Conservation (phyloP, 2,888 invertebrate genomes). For the Oligia fasciuncula region DNA sequence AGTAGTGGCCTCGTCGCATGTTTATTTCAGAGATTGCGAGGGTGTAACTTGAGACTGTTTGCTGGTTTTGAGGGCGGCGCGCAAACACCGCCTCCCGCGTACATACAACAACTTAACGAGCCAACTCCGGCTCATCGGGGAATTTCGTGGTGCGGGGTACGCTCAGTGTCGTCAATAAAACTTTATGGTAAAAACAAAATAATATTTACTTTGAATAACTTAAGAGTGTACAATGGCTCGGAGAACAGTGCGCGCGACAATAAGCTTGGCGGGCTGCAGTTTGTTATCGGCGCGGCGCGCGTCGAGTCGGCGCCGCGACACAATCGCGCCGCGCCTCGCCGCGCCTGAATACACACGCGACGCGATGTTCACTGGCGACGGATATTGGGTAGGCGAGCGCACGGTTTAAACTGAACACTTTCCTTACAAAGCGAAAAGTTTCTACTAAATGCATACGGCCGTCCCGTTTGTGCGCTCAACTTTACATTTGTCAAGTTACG, state of each 20-base stretch:
- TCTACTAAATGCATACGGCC: constrained; percentile 84
- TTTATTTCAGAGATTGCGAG: constrained; percentile 87
- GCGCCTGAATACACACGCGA: constrained; percentile 79
- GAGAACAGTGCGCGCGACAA: constrained; percentile 71
- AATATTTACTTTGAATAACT: constrained; percentile 75
- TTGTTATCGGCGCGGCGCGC: constrained; percentile 74
- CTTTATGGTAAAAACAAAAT: constrained; percentile 73
- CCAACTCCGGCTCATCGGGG: constrained; percentile 81
- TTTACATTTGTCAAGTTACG: constrained; percentile 81
- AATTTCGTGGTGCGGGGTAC: constrained; percentile 71
- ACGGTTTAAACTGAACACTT: constrained; percentile 82
- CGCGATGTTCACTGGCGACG: constrained; percentile 77
- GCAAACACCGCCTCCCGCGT: constrained; percentile 76
- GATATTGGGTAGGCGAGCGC: constrained; percentile 83
- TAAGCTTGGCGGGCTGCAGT: constrained; percentile 72
- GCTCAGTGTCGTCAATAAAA: constrained; percentile 77
- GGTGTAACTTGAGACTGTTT: constrained; percentile 85
- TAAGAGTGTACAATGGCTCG: constrained; percentile 61
- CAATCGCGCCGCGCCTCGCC: constrained; percentile 72
- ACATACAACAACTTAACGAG: constrained; percentile 82
- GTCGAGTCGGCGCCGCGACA: constrained; percentile 64
- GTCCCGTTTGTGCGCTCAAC: constrained; percentile 79
- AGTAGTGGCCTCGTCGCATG: constrained; percentile 83
- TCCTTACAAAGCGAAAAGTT: constrained; percentile 86
- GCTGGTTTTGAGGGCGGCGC: constrained; percentile 82